phyloP scores from a whole-genome alignment of 2,888 invertebrate genomes.

The Tetranychus piercei region DNA sequence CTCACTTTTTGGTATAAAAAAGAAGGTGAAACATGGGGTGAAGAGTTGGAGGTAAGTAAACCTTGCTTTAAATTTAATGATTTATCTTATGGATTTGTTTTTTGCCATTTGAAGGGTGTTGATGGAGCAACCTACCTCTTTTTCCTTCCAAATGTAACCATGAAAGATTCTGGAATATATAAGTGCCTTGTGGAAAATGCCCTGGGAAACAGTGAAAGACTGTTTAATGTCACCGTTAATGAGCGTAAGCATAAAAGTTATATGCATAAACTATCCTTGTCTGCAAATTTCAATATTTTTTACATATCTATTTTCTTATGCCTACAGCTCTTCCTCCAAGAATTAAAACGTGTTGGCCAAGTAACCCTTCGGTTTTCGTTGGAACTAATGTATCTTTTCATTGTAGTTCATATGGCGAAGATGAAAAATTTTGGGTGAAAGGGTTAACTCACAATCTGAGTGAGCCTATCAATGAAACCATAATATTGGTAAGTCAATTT shows the following conservation, averaged over 20 bases:
- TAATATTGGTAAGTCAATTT: neutral
- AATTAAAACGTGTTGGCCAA: neutral
- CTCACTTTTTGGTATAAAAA: neutral
- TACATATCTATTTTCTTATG: neutral
- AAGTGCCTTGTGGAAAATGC: constrained; percentile 72
- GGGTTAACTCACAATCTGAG: neutral
- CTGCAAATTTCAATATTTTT: neutral
- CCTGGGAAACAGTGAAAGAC: neutral
- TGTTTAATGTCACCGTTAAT: constrained; percentile 1
- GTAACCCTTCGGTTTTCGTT: neutral
- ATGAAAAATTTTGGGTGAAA: neutral
- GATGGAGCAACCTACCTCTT: neutral
- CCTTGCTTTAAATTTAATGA: neutral
- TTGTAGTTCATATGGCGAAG: neutral
- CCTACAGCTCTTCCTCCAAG: neutral
- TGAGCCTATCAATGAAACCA: neutral
- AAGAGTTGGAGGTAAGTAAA: neutral
- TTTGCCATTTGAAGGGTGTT: neutral
- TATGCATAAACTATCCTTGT: neutral
- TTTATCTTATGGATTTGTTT: neutral
- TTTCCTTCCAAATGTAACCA: constrained; percentile 58
- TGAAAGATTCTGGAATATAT: constrained; percentile 81
- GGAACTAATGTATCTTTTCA: neutral
- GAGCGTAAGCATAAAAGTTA: neutral
- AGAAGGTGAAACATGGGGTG: neutral